Percentiles rank a stretch among this genome's conserved stretches.
Conservation (phyloP, 1,140 invertebrate genomes). For the Drosophila chauvacae region DNA sequence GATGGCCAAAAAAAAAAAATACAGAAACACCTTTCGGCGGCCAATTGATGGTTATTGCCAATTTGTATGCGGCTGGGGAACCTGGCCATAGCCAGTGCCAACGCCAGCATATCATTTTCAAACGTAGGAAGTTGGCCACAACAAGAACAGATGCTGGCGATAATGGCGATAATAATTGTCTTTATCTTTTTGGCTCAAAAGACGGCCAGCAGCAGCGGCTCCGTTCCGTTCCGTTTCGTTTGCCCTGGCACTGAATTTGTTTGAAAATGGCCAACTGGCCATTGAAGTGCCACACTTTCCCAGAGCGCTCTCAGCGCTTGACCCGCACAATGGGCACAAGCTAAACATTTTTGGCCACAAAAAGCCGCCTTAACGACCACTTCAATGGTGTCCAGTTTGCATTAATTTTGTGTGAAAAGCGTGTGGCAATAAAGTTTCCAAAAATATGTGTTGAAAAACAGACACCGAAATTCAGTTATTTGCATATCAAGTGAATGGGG, state of each 20-base stretch:
- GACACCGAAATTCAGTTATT: constrained; percentile 64
- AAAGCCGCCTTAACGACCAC: constrained; percentile 42
- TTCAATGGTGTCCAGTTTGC: constrained; percentile 68
- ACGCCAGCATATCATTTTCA: constrained; percentile 68
- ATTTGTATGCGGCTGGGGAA: constrained; percentile 68
- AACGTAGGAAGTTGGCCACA: constrained; percentile 58
- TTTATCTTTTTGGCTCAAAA: constrained; percentile 75
- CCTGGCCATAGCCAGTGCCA: constrained; percentile 8
- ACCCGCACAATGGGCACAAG: constrained; percentile 68
- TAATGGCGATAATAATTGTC: constrained; percentile 83
- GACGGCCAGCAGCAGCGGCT: constrained; percentile 47
- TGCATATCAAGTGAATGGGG: constrained; percentile 72
- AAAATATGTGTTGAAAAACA: constrained; percentile 79
- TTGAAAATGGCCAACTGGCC: constrained; percentile 37
- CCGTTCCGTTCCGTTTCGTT: constrained; percentile 35
- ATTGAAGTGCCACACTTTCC: constrained; percentile 62
- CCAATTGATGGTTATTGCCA: constrained; percentile 82
- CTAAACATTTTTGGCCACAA: constrained; percentile 62
- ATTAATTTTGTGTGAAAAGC: constrained; percentile 66
- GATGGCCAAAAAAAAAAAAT: constrained; percentile 20
- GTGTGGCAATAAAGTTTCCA: constrained; percentile 62
- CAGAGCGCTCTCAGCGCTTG: constrained; percentile 30
- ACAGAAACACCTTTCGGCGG: constrained; percentile 54
- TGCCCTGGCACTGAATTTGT: constrained; percentile 40
- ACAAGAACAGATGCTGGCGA: constrained; percentile 76